phyloP scores from a whole-genome alignment of 2,113 vertebrate genomes.

The Promerops cafer region DNA sequence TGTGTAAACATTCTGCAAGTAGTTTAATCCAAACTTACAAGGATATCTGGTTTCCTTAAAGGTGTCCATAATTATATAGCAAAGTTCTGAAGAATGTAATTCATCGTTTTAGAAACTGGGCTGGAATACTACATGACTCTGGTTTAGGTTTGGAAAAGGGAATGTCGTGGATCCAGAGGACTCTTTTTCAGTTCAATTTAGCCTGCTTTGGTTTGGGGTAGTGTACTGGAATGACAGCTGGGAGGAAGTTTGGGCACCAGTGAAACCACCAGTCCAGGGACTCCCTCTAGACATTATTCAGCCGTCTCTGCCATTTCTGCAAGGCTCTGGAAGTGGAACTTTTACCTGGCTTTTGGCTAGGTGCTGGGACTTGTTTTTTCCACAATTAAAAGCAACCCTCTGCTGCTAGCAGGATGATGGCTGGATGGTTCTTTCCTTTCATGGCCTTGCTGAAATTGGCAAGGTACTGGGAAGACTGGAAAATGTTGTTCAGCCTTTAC shows the following conservation, averaged over 20 bases:
- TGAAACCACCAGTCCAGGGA: neutral
- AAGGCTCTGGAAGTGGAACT: neutral
- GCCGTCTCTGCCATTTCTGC: accelerated
- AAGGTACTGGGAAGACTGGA: neutral
- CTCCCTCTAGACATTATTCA: neutral
- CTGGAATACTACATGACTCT: neutral
- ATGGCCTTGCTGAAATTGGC: neutral
- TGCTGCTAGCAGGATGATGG: neutral
- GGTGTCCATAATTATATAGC: neutral
- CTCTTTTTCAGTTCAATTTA: neutral
- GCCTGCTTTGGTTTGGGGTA: neutral
- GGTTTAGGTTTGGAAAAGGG: neutral
- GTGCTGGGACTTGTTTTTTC: neutral
- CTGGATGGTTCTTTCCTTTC: neutral
- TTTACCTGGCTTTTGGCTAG: neutral
- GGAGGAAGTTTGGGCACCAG: neutral
- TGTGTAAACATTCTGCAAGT: neutral
- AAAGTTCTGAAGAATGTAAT: neutral
- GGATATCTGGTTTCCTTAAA: constrained; percentile 16
- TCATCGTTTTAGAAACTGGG: neutral
- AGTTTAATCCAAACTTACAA: neutral
- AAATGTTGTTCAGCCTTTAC: neutral
- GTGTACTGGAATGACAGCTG: neutral
- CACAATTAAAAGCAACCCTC: neutral
- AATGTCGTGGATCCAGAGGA: neutral